Evolutionary conservation across 2,113 vertebrate genomes (phyloP), one percentile per base, ranked within the genome.

Genomic region (Origma solitaria): DNA sequence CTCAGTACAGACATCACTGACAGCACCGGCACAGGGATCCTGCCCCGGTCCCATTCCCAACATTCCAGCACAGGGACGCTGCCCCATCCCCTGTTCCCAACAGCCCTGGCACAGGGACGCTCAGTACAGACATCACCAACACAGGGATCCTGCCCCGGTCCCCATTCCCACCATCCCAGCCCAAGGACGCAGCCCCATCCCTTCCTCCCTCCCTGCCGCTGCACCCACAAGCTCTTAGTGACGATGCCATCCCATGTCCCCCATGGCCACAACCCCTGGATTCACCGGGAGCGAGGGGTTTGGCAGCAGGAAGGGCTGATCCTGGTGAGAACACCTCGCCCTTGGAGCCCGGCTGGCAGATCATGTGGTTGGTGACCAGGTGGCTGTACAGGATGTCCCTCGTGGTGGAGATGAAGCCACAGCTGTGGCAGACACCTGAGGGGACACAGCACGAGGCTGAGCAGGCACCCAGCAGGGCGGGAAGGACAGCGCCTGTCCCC

Each of bases 301-400:
- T 97, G 97, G 96, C 22, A 89, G 97, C 35, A 40, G 98, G 98
- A 30, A 98, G 95, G 23, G 98, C 97, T 2, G 98, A 93, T 2
- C 98, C 98, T 0, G 98, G 98, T 0, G 99, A 98, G 92, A 98
- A 99, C 71, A 98, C 97, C 95, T 99, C 99, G 17, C 98, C 98
- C 86, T 98, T 99, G 82, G 98, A 98, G 69, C 99, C 99, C 0
- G 99, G 99, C 97, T 99, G 99, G 97, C 99, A 99, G 49, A 99
- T 98, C 99, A 99, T 99, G 95, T 99, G 99, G 94, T 98, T 99
- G 95, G 99, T 99, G 89, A 99, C 99, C 92, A 99, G 97, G 96
- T 99, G 99, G 97, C 98, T 99, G 96, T 99, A 99, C 69, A 99
- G 98, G 96, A 99, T 99, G 98, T 99, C 99, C 89, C 99, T 98